A percentile compares a stretch with the other conserved stretches of the same genome.
phyloP scores from a whole-genome alignment of 2,797 vertebrate genomes.

The Eurystomus glaucurus region DNA sequence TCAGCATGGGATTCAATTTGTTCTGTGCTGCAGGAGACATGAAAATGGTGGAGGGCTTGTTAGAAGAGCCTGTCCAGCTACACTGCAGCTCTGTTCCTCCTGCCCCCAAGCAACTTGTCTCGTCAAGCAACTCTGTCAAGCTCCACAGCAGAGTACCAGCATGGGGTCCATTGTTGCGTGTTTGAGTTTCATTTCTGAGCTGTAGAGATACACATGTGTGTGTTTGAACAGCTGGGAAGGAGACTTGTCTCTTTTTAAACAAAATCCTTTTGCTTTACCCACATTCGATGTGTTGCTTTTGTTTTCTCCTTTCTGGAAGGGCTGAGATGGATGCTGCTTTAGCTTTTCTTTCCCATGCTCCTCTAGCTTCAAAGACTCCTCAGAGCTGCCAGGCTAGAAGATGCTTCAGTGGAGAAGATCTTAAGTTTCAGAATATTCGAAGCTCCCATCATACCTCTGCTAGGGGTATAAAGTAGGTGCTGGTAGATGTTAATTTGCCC shows the following conservation, averaged over 20 bases:
- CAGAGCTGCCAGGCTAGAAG: not conserved
- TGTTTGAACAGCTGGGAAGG: constrained; percentile 17
- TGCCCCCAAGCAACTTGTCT: not conserved
- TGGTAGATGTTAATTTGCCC: not conserved
- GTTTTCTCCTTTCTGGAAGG: not conserved
- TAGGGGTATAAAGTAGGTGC: not conserved
- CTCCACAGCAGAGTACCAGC: not conserved
- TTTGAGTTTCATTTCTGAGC: not conserved
- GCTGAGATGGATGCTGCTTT: not conserved
- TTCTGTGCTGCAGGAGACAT: not conserved
- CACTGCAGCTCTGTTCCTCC: not conserved
- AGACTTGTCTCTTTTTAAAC: not conserved
- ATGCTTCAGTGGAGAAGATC: not conserved
- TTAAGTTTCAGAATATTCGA: not conserved
- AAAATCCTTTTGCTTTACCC: not conserved
- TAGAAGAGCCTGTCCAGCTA: not conserved
- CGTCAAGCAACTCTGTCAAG: not conserved
- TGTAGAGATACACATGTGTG: not conserved
- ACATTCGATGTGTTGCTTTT: not conserved
- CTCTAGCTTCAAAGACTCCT: not conserved
- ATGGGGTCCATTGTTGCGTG: not conserved
- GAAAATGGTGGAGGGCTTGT: not conserved
- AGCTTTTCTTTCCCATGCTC: not conserved
- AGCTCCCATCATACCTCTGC: not conserved
- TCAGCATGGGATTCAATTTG: not conserved